Conservation (phyloP, 2,888 invertebrate species). For the Cephonodes hylas region DNA sequence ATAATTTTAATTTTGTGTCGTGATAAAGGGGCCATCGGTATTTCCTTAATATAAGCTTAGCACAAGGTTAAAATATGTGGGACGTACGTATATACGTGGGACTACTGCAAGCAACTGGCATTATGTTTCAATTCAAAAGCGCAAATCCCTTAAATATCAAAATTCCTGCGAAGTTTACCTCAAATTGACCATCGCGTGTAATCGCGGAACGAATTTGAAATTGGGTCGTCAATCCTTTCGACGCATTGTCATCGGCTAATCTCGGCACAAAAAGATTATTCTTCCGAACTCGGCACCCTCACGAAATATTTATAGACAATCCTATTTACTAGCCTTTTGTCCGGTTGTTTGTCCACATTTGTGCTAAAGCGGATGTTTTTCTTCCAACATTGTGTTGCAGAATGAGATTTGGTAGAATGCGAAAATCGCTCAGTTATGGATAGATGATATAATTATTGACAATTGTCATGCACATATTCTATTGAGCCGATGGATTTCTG, state of each 20-base stretch:
- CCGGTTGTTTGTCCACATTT: conserved; percentile 72
- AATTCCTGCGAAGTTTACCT: not conserved
- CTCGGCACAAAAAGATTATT: conserved; percentile 21
- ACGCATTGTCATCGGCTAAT: conserved; percentile 41
- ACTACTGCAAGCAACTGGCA: no score
- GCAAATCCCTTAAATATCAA: not conserved
- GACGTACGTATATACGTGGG: no score
- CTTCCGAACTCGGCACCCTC: conserved; percentile 35
- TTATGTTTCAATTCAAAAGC: conserved; percentile 1
- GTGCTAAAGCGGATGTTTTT: conserved; percentile 70
- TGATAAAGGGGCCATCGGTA: no score
- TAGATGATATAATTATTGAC: conserved; percentile 39
- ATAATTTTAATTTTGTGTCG: no score
- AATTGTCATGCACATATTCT: conserved; percentile 28
- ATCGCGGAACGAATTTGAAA: conserved; percentile 24
- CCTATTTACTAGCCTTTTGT: conserved; percentile 51
- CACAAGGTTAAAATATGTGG: no score
- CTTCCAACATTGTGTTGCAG: conserved; percentile 51
- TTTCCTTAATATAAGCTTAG: no score
- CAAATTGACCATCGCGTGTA: conserved; percentile 5
- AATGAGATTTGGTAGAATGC: conserved; percentile 42
- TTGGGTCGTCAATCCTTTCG: conserved; percentile 37
- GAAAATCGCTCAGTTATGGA: conserved; percentile 26
- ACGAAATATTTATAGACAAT: conserved; percentile 63
- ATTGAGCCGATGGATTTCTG: not conserved